A percentile compares a stretch with the other conserved stretches of the same genome.
phyloP scores from a whole-genome alignment of 2,797 vertebrate genomes.

The Cuculus canorus region DNA sequence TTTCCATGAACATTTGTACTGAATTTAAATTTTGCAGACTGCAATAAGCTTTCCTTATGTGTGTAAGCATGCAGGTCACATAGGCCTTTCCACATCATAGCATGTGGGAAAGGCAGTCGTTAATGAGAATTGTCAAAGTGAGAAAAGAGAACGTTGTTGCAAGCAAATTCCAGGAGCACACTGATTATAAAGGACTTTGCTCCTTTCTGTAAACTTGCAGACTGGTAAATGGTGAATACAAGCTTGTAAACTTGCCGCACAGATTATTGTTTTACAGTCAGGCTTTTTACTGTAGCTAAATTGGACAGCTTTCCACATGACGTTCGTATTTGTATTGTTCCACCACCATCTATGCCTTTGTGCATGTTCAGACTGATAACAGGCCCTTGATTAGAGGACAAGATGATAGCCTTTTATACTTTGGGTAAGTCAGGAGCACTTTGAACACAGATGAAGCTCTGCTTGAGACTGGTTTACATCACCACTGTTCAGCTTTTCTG shows the following conservation, averaged over 20 bases:
- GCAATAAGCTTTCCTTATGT: background rate
- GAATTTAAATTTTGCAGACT: background rate
- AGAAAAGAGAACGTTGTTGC: background rate
- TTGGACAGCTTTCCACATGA: background rate
- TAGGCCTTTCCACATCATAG: background rate
- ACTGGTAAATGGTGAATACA: background rate
- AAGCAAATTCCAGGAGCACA: conserved; percentile 43
- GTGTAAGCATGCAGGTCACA: conserved; percentile 30
- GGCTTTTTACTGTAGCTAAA: background rate
- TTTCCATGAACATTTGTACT: rapidly evolving
- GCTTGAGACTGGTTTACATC: background rate
- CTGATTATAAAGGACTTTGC: conserved; percentile 5
- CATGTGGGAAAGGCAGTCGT: background rate
- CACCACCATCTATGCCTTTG: background rate
- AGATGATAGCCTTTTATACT: background rate
- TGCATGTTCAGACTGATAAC: background rate
- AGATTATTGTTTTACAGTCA: background rate
- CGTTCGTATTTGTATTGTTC: background rate
- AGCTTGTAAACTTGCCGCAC: conserved; percentile 27
- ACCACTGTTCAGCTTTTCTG: background rate
- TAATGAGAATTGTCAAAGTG: conserved; percentile 60
- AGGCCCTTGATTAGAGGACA: background rate
- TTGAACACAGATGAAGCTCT: background rate
- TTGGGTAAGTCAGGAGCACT: background rate
- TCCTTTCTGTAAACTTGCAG: background rate